Percentiles rank a stretch among this genome's conserved stretches.
phyloP scores from a whole-genome alignment of 2,797 vertebrate genomes.

The Todus mexicanus region DNA sequence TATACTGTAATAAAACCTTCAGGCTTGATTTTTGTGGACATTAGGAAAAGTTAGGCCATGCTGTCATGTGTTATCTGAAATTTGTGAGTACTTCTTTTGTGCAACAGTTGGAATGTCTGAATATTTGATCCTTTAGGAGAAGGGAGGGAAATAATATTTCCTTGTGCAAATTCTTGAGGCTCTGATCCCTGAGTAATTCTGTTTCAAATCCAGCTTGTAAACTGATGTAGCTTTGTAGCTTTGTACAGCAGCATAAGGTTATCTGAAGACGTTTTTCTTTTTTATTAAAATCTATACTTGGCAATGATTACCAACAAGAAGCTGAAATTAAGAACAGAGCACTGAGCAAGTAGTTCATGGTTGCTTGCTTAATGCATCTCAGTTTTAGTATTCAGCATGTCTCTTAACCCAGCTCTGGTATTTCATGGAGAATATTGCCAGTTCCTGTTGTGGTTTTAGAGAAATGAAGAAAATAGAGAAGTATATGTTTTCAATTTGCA shows the following conservation, averaged over 20 bases:
- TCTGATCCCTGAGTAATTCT: background rate
- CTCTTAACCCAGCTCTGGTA: background rate
- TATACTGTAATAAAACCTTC: background rate
- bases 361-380: background rate
- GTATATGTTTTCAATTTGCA: background rate
- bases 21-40: background rate
- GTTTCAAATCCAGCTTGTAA: background rate
- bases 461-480: background rate
- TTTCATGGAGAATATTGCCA: background rate
- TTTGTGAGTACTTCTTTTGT: background rate
- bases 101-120: background rate
- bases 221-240: background rate
- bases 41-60: background rate
- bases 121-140: background rate
- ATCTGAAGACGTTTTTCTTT: background rate
- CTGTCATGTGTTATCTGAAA: background rate
- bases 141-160: background rate
- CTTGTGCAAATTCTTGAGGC: background rate
- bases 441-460: background rate
- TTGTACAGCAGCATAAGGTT: background rate
- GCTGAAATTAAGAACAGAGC: background rate
- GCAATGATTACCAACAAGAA: background rate
- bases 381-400: background rate
- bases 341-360: background rate
- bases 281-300: background rate